Percentiles rank a stretch among this genome's conserved stretches.
These are phyloP conservation scores for Spisula solida DNA, from an alignment of 2,888 invertebrate genomes.

Conservation along the genomic window DNA sequence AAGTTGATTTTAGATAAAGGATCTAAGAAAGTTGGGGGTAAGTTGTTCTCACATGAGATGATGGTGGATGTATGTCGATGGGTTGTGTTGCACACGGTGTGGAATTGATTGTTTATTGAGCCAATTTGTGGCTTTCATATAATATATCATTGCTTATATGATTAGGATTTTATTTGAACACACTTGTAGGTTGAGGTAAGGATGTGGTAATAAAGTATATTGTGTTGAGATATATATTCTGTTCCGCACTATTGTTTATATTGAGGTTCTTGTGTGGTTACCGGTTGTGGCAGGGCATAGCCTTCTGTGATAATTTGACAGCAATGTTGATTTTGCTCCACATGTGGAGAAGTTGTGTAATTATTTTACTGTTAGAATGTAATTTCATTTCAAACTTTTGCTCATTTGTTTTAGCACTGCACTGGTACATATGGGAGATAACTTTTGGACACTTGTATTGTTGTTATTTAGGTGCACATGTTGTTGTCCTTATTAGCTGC, in stretches of 20 bases:
- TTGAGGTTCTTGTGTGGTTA: no score
- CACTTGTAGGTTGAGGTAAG: neutral
- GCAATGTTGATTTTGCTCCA: no score
- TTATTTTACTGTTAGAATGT: neutral
- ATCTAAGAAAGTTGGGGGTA: conserved; percentile 58
- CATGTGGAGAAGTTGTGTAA: neutral
- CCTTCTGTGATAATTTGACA: no score
- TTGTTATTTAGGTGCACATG: no score
- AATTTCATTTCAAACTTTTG: neutral
- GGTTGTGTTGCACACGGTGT: neutral
- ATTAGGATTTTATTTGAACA: neutral
- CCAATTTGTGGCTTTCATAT: no score
- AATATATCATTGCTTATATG: no score
- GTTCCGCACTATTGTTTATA: neutral
- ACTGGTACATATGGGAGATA: neutral
- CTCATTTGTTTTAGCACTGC: neutral
- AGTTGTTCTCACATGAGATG: conserved; percentile 37
- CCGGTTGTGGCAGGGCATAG: no score
- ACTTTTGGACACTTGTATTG: no score
- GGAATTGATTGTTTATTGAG: neutral
- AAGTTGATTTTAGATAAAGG: conserved; percentile 34
- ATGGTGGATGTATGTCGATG: neutral
- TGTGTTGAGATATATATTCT: neutral
- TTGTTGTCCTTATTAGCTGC: neutral
- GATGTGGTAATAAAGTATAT: neutral